Percentiles rank a stretch among this genome's conserved stretches.
These are phyloP conservation scores for Rhineura floridana DNA, from an alignment of 2,113 vertebrate species.

Conservation along the genomic window DNA sequence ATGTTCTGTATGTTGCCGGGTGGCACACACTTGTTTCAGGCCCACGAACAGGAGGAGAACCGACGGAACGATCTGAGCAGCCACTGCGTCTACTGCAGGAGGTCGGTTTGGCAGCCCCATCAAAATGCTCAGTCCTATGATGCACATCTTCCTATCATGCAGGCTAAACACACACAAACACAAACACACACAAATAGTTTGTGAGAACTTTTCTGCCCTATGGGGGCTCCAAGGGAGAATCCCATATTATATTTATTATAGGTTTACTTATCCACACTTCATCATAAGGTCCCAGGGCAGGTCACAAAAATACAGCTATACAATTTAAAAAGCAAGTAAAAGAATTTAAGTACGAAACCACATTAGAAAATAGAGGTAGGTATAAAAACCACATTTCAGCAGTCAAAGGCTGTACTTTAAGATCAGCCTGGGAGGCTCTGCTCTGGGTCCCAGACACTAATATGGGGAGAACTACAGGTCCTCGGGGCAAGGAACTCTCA, in stretches of 20 bases:
- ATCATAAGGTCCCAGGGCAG: no score
- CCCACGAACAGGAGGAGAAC: conserved; percentile 95
- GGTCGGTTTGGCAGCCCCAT: conserved; percentile 91
- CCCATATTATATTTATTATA: background rate
- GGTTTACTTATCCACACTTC: no score
- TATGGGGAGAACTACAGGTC: background rate
- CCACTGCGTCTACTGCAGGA: conserved; percentile 84
- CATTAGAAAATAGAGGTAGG: no score
- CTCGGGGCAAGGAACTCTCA: background rate
- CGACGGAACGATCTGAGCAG: conserved; percentile 90
- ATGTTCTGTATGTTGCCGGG: conserved; percentile 83
- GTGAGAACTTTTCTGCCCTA: no score
- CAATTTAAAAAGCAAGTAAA: no score
- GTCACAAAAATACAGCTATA: no score
- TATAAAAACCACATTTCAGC: no score
- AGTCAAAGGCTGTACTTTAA: background rate
- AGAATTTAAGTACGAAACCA: no score
- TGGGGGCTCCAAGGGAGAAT: background rate
- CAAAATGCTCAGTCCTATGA: conserved; percentile 94
- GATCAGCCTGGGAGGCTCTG: background rate
- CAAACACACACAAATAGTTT: background rate
- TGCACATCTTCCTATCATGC: conserved; percentile 97
- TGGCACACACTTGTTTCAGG: conserved; percentile 91
- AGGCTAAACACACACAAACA: conserved; percentile 76
- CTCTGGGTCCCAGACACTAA: background rate